Evolutionary conservation across 2,113 vertebrate species (phyloP).

Genomic region (Potamarius usumacintae): DNA sequence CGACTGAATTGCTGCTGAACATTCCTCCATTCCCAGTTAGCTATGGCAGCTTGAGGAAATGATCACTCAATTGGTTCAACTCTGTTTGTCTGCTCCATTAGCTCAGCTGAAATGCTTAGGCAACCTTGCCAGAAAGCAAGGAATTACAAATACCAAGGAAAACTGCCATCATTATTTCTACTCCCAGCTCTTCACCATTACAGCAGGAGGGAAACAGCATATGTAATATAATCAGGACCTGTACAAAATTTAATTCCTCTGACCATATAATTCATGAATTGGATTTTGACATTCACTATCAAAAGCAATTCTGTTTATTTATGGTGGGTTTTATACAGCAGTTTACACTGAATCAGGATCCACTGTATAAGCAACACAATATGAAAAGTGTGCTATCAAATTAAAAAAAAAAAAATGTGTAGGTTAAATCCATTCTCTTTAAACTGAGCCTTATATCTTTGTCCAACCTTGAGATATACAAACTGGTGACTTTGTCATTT

Average conservation of each 20-base stretch:
- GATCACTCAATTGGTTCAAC: conserved; percentile 33
- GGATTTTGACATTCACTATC: conserved; percentile 7
- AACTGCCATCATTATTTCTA: conserved; percentile 48
- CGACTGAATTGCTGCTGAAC: not conserved
- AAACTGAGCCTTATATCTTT: not conserved
- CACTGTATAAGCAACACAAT: conserved; percentile 25
- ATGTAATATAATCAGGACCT: conserved; percentile 42
- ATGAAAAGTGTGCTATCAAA: conserved; percentile 30
- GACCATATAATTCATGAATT: conserved; percentile 27
- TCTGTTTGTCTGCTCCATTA: conserved; percentile 42
- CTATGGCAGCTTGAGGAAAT: conserved; percentile 19
- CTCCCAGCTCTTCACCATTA: conserved; percentile 32
- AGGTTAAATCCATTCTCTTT: conserved; percentile 29
- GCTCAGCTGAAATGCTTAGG: conserved; percentile 23
- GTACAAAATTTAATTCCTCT: conserved; percentile 20
- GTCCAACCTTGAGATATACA: conserved; percentile 20
- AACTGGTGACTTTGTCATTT: not conserved
- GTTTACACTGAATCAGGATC: conserved; percentile 29
- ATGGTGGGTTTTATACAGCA: conserved; percentile 22
- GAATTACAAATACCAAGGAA: conserved; percentile 47
- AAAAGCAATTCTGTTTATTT: conserved; percentile 47
- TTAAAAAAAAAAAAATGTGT: not conserved
- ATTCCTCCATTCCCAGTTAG: conserved; percentile 14
- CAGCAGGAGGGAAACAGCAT: conserved; percentile 16
- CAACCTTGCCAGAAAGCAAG: conserved; percentile 42